Evolutionary conservation across 2,797 vertebrate genomes (phyloP).

Genomic region (Cossypha polioptera): DNA sequence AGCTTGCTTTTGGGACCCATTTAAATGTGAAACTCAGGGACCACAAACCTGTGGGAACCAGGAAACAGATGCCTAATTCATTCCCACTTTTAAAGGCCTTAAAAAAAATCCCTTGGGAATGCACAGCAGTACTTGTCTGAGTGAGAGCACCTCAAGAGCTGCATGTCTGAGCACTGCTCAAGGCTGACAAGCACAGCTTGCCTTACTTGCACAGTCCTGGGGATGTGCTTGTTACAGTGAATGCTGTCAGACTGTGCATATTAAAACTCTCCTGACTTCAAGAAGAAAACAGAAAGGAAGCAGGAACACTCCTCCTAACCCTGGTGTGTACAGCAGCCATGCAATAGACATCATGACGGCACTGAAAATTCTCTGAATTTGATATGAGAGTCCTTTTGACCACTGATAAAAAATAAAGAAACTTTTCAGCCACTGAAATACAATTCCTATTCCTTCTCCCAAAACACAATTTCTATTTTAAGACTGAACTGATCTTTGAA

Average conservation of each 20-base stretch:
- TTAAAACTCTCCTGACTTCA: neutral
- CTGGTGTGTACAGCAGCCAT: neutral
- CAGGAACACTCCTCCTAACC: neutral
- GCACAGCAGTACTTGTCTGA: neutral
- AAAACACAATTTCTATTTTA: neutral
- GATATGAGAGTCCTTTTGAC: neutral
- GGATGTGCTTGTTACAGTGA: neutral
- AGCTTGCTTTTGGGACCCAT: neutral
- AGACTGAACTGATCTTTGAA: neutral
- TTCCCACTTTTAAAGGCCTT: neutral
- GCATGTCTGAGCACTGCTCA: accelerated
- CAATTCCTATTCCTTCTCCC: neutral
- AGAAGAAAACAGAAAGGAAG: neutral
- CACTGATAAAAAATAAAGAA: neutral
- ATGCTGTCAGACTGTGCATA: neutral
- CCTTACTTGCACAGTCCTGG: neutral
- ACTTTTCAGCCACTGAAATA: neutral
- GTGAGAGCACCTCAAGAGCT: neutral
- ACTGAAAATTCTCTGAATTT: neutral
- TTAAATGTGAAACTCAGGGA: neutral
- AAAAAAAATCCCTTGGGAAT: neutral
- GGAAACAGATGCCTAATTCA: neutral
- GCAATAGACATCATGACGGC: neutral
- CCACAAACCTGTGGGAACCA: neutral
- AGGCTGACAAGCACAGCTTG: neutral